These are phyloP conservation scores for Atethmia centrago DNA, from an alignment of 2,888 invertebrate genomes.

Conservation along the genomic window DNA sequence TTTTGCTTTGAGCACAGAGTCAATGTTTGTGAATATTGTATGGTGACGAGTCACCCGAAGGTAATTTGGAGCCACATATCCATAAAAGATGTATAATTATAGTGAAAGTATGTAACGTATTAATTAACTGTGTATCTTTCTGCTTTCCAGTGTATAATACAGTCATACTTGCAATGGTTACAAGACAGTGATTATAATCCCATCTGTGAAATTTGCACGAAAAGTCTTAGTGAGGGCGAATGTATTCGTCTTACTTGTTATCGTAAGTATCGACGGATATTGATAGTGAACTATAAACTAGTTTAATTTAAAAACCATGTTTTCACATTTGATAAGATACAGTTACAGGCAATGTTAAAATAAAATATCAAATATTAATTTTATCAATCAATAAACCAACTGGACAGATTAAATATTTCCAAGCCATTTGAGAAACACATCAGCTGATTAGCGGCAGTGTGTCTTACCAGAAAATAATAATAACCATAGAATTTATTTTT, in stretches of 20 bases:
- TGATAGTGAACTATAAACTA: constrained; percentile 37
- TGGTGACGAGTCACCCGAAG: constrained; percentile 98
- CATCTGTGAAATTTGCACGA: constrained; percentile 97
- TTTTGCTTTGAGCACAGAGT: constrained; percentile 99
- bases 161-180: constrained; percentile 99
- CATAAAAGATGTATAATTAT: constrained; percentile 28
- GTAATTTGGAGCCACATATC: constrained; percentile 87
- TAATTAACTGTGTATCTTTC: constrained; percentile 15
- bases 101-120: constrained; percentile 33
- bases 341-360: background rate
- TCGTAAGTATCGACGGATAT: constrained; percentile 91
- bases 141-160: constrained; percentile 97
- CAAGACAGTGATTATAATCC: constrained; percentile 99
- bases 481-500: background rate
- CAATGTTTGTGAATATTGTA: constrained; percentile 99
- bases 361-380: constrained; percentile 8
- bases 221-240: constrained; percentile 94
- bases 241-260: constrained; percentile 97
- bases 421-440: background rate
- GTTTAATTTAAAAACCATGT: constrained; percentile 41
- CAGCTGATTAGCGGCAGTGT: background rate
- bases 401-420: background rate
- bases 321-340: constrained; percentile 40
- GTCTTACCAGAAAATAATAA: background rate
- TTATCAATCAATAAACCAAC: background rate